Evolutionary conservation across 1,140 invertebrate species (phyloP).

Genomic region (Drosophila kurseongensis): DNA sequence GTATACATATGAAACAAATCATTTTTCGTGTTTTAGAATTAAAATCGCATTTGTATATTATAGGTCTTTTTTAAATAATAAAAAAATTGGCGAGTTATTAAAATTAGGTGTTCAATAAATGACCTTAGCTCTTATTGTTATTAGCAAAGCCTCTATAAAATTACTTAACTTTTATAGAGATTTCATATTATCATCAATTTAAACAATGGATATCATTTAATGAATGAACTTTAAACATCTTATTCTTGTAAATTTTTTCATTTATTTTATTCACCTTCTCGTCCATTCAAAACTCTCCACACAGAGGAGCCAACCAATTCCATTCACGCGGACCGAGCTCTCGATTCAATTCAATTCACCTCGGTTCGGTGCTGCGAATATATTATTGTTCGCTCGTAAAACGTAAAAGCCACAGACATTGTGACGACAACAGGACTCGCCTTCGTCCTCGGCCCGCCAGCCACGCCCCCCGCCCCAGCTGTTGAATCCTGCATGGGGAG

Average conservation of each 20-base stretch:
- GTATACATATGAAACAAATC: no score
- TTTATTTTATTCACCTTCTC: constrained; percentile 7
- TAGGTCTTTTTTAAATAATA: no score
- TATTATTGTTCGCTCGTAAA: constrained; percentile 65
- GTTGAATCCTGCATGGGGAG: constrained; percentile 52
- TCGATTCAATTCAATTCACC: constrained; percentile 35
- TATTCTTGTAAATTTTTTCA: background rate
- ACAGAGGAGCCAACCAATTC: background rate
- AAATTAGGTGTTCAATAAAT: no score
- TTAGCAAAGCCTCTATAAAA: no score
- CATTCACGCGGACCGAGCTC: constrained; percentile 34
- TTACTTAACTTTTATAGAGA: no score
- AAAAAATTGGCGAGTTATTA: no score
- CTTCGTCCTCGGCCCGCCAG: constrained; percentile 7
- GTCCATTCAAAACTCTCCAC: constrained; percentile 43
- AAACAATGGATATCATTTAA: no score
- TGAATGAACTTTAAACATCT: background rate
- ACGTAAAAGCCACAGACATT: constrained; percentile 72
- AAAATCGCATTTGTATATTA: no score
- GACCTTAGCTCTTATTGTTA: no score
- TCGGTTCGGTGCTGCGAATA: constrained; percentile 21
- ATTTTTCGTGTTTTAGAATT: no score
- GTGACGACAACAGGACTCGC: constrained; percentile 64
- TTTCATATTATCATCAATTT: no score
- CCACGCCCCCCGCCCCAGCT: constrained; percentile 8